phyloP scores from a whole-genome alignment of 2,797 vertebrate species.

The Acestrorhynchus altus region DNA sequence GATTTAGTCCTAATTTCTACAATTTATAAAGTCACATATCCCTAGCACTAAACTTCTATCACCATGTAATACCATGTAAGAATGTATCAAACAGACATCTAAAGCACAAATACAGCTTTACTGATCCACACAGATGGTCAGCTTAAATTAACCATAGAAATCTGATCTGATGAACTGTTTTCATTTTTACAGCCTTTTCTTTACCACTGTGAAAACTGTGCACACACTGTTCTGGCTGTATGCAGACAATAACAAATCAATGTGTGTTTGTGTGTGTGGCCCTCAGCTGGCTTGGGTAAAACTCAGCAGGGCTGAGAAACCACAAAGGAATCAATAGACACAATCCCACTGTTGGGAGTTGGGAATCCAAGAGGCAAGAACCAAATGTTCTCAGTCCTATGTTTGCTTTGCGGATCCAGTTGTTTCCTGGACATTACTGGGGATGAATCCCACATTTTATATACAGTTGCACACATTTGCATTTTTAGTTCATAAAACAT shows the following conservation, averaged over 20 bases:
- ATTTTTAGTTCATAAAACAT: neutral
- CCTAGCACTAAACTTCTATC: no score
- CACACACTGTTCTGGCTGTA: constrained; percentile 12
- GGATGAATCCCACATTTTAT: no score
- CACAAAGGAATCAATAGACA: constrained; percentile 37
- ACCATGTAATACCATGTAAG: no score
- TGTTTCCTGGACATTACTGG: neutral
- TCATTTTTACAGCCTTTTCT: neutral
- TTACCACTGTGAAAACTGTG: neutral
- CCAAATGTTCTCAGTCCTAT: constrained; percentile 16
- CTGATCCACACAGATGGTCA: constrained; percentile 25
- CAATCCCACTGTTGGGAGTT: constrained; percentile 9
- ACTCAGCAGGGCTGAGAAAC: constrained; percentile 14
- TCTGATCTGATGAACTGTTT: constrained; percentile 1
- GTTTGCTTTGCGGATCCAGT: neutral
- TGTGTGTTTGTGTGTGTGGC: constrained; percentile 16
- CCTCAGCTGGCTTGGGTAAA: constrained; percentile 18
- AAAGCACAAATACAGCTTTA: constrained; percentile 28
- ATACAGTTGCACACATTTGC: no score
- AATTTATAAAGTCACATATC: no score
- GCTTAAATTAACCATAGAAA: neutral
- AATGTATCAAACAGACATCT: neutral
- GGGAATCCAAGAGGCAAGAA: constrained; percentile 15
- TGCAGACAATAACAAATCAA: constrained; percentile 24
- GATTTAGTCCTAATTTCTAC: no score